Evolutionary conservation across 2,888 invertebrate genomes (phyloP).

Genomic region (Oxytorus armatus): DNA sequence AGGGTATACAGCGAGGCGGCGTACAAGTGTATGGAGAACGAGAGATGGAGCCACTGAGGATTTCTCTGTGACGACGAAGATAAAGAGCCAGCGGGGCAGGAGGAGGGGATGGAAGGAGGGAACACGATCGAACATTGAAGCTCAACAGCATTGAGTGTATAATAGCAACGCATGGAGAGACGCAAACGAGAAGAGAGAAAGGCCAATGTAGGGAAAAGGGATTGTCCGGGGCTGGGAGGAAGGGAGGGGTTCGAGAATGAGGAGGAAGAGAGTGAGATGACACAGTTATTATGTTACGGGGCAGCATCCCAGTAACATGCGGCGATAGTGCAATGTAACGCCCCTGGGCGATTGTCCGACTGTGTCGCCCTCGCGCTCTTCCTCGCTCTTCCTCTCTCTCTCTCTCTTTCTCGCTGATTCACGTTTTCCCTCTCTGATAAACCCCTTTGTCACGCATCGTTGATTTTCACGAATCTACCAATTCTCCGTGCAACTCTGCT

Average conservation of each 20-base stretch:
- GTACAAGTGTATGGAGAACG: slow-evolving; percentile 63
- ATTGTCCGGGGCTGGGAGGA: slow-evolving; percentile 22
- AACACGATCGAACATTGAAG: slow-evolving; percentile 49
- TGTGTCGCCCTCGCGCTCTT: slow-evolving; percentile 44
- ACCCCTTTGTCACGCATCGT: slow-evolving; percentile 80
- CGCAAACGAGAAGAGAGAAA: slow-evolving; percentile 66
- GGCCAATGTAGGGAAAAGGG: slow-evolving; percentile 64
- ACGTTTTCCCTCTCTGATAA: slow-evolving; percentile 75
- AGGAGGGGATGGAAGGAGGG: slow-evolving; percentile 25
- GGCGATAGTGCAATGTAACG: slow-evolving; percentile 79
- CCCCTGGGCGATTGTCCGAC: slow-evolving; percentile 78
- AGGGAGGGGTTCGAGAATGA: slow-evolving; percentile 57
- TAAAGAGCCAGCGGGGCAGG: slow-evolving; percentile 47
- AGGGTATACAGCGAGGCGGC: slow-evolving; percentile 67
- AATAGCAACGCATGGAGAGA: slow-evolving; percentile 52
- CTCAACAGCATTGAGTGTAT: slow-evolving; percentile 51
- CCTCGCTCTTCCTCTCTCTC: slow-evolving; percentile 16
- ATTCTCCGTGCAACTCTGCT: slow-evolving; percentile 69
- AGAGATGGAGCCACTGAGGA: slow-evolving; percentile 42
- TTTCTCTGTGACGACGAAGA: slow-evolving; percentile 37
- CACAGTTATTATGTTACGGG: slow-evolving; percentile 81
- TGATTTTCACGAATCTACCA: slow-evolving; percentile 75
- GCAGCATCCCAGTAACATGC: slow-evolving; percentile 67
- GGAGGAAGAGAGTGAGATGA: slow-evolving; percentile 70
- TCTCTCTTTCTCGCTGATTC: slow-evolving; percentile 23